Evolutionary conservation across 2,888 invertebrate species (phyloP).

Genomic region (Pterostichus niger): DNA sequence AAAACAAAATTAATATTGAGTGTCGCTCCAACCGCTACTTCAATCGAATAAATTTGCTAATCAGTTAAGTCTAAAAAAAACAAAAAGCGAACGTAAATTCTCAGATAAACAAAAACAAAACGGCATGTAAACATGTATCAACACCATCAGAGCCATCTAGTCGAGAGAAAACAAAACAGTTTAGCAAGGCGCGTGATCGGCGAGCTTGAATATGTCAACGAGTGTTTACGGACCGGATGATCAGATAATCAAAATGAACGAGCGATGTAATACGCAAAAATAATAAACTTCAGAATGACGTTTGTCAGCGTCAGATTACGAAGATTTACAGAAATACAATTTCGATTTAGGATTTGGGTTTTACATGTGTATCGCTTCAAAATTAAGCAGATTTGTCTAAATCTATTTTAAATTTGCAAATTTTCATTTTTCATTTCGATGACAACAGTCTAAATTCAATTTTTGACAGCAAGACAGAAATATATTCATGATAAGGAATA

Average conservation of each 20-base stretch:
- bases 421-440: neutral
- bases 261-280: conserved; percentile 49
- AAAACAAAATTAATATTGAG: neutral
- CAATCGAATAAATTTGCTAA: neutral
- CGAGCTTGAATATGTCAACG: conserved; percentile 36
- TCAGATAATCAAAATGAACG: conserved; percentile 53
- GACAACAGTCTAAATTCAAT: too few relatives aligned
- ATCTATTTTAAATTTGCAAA: neutral
- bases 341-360: conserved; percentile 33
- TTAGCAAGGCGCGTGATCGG: conserved; percentile 8
- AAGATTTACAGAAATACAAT: conserved; percentile 43
- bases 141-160: conserved; percentile 20
- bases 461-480: too few relatives aligned
- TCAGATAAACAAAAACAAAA: conserved; percentile 24
- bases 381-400: conserved; percentile 30
- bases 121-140: neutral
- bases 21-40: neutral
- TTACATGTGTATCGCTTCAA: conserved; percentile 19
- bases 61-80: neutral
- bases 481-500: too few relatives aligned
- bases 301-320: conserved; percentile 46
- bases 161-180: neutral
- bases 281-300: conserved; percentile 48
- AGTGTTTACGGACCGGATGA: conserved; percentile 30
- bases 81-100: conserved; percentile 10